Evolutionary conservation across 2,888 invertebrate genomes (phyloP).

Genomic region (Carabus problematicus): DNA sequence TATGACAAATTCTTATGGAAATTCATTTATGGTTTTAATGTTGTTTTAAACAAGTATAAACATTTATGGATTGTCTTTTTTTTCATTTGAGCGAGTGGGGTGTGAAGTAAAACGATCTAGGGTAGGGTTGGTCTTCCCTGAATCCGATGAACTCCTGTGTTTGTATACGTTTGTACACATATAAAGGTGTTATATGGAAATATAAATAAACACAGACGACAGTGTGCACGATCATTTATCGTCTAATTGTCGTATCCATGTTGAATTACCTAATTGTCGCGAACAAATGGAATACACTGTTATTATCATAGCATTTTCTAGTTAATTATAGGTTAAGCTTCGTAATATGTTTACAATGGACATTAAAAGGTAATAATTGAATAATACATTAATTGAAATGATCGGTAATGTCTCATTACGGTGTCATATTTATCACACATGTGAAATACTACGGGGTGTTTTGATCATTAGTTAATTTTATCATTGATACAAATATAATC

Average conservation of each 20-base stretch:
- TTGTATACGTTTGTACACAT: no score
- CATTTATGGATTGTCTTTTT: no score
- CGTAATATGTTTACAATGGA: constrained; percentile 15
- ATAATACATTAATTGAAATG: constrained; percentile 24
- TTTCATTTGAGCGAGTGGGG: no score
- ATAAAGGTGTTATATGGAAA: not conserved
- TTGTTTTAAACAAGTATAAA: no score
- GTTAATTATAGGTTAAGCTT: constrained; percentile 9
- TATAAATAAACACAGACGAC: not conserved
- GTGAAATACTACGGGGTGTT: not conserved
- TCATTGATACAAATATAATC: no score
- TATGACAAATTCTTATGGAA: no score
- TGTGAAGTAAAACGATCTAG: no score
- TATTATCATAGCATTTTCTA: constrained; percentile 10
- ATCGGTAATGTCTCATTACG: not conserved
- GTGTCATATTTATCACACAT: not conserved
- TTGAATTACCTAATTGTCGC: constrained; percentile 7
- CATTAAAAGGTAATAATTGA: constrained; percentile 41
- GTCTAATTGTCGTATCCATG: constrained; percentile 3
- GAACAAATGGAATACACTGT: constrained; percentile 11
- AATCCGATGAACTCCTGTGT: no score
- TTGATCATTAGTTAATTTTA: no score
- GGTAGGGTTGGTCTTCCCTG: no score
- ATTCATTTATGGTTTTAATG: no score
- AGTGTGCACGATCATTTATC: not conserved